A percentile compares a stretch with the other conserved stretches of the same genome.
These are phyloP conservation scores for Sula dactylatra DNA, from an alignment of 2,113 vertebrate species.

Conservation along the genomic window DNA sequence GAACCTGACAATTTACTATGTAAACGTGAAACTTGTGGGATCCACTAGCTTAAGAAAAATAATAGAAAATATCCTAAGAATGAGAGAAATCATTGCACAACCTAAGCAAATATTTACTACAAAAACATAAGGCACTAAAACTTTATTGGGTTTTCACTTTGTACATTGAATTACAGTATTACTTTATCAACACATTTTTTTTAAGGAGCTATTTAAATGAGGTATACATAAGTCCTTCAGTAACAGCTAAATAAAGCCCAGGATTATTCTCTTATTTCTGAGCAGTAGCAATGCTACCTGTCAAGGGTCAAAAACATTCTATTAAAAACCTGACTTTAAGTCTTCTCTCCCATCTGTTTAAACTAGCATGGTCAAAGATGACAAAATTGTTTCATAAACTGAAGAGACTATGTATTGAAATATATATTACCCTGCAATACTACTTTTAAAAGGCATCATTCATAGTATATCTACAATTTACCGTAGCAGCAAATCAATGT, in stretches of 20 bases:
- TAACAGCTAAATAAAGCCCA: neutral
- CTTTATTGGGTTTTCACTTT: neutral
- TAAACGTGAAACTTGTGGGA: neutral
- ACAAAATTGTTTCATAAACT: neutral
- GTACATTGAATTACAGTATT: neutral
- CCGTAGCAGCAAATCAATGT: neutral
- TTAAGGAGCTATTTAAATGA: slow-evolving; percentile 29
- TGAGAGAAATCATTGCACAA: neutral
- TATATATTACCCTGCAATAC: neutral
- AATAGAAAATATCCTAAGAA: neutral
- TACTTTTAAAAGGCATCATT: neutral
- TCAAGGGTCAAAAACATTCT: neutral
- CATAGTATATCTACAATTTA: neutral
- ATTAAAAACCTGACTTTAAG: neutral
- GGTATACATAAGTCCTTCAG: neutral
- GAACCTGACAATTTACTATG: neutral
- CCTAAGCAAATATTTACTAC: neutral
- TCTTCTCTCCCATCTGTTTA: neutral
- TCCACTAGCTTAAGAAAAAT: neutral
- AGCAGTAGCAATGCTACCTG: neutral
- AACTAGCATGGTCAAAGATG: neutral
- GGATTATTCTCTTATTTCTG: neutral
- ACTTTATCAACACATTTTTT: slow-evolving; percentile 13
- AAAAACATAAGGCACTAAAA: slow-evolving; percentile 40
- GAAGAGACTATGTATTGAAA: neutral